Evolutionary conservation across 2,888 invertebrate species (phyloP).

Genomic region (Calephelis perditalis): DNA sequence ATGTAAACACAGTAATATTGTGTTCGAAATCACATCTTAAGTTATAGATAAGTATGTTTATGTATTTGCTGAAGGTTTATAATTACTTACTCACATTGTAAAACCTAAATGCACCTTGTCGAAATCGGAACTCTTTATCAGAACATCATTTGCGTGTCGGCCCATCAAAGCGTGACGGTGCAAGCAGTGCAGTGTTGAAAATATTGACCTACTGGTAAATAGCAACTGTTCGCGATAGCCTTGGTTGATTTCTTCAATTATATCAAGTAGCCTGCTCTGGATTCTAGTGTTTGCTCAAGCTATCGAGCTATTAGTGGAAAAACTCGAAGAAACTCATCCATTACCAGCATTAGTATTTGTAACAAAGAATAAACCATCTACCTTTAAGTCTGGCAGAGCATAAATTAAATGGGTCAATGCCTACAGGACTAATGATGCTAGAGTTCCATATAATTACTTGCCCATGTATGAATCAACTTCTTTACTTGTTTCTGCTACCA

Average conservation of each 20-base stretch:
- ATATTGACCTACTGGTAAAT: constrained; percentile 27
- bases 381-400: too few relatives aligned
- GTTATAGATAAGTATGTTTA: constrained; percentile 5
- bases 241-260: constrained; percentile 16
- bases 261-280: constrained; percentile 6
- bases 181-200: constrained; percentile 42
- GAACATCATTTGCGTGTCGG: constrained; percentile 46
- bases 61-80: background rate
- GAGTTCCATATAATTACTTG: too few relatives aligned
- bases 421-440: too few relatives aligned
- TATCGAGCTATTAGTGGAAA: too few relatives aligned
- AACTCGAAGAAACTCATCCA: too few relatives aligned
- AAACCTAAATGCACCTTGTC: constrained; percentile 1
- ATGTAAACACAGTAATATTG: background rate
- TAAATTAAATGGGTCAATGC: too few relatives aligned
- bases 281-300: constrained; percentile 2
- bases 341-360: too few relatives aligned
- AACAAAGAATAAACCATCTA: too few relatives aligned
- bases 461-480: too few relatives aligned
- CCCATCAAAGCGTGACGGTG: constrained; percentile 50
- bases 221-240: constrained; percentile 15
- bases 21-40: constrained; percentile 3
- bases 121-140: constrained; percentile 32
- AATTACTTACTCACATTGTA: constrained; percentile 4
- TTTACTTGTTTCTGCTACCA: too few relatives aligned